A percentile compares a stretch with the other conserved stretches of the same genome.
phyloP scores from a whole-genome alignment of 2,888 invertebrate genomes.

The Eugnorisma glareosa region DNA sequence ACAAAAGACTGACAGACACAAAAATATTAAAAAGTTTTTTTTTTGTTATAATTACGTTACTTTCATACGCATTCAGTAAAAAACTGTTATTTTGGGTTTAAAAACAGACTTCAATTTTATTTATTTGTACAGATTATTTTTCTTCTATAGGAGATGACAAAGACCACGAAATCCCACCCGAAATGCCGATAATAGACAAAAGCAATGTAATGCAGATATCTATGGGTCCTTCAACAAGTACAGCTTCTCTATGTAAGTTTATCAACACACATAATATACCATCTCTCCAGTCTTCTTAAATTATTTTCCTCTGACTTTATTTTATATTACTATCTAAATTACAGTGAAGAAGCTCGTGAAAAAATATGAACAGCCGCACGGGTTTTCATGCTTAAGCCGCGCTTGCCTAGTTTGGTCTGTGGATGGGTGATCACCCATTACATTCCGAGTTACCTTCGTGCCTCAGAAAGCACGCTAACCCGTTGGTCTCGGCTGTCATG shows the following conservation, averaged over 20 bases:
- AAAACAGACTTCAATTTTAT: neutral
- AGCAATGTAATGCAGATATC: conserved; percentile 84
- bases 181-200: conserved; percentile 85
- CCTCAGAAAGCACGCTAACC: too few species aligned
- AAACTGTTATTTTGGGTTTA: neutral
- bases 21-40: too few species aligned
- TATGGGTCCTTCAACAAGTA: conserved; percentile 84
- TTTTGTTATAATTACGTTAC: too few species aligned
- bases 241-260: conserved; percentile 83
- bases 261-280: neutral
- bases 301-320: neutral
- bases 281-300: neutral
- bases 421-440: too few species aligned
- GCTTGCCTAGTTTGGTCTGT: too few species aligned
- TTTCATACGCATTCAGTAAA: neutral
- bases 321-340: too few species aligned
- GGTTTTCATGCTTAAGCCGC: too few species aligned
- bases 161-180: conserved; percentile 83
- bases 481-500: too few species aligned
- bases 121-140: neutral
- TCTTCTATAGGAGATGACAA: conserved; percentile 81
- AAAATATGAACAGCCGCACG: too few species aligned
- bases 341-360: too few species aligned
- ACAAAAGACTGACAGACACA: too few species aligned
- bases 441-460: too few species aligned